Evolutionary conservation across 1,140 invertebrate species (phyloP).

Genomic region (Acyrthosiphon pisum): DNA sequence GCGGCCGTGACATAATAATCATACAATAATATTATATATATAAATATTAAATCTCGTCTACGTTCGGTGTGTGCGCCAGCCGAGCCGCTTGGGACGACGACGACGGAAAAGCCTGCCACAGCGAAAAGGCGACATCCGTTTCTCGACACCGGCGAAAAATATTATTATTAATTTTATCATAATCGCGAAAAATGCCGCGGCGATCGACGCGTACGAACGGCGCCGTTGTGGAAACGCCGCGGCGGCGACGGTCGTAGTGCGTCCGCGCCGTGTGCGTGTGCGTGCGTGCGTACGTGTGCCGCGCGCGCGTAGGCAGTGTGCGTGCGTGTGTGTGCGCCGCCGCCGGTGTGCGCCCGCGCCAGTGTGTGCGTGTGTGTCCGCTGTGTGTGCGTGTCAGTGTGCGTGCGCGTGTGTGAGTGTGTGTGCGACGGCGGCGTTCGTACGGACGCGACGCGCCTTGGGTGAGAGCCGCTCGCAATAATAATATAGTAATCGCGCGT

Average conservation of each 20-base stretch:
- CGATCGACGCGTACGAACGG: constrained; percentile 16
- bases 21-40: background rate
- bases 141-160: background rate
- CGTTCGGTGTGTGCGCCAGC: background rate
- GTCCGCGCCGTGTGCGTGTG: background rate
- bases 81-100: background rate
- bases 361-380: background rate
- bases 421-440: background rate
- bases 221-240: background rate
- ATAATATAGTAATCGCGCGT: background rate
- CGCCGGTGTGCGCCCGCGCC: background rate
- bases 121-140: background rate
- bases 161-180: background rate
- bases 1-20: background rate
- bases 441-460: constrained; percentile 27
- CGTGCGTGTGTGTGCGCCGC: background rate
- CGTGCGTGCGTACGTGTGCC: background rate
- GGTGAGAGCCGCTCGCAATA: constrained; percentile 34
- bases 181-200: background rate
- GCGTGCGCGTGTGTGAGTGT: background rate
- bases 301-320: background rate
- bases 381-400: background rate
- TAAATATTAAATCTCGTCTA: background rate
- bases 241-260: background rate
- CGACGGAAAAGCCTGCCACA: background rate